phyloP scores from a whole-genome alignment of 2,888 invertebrate species.

The Dryococelus australis region DNA sequence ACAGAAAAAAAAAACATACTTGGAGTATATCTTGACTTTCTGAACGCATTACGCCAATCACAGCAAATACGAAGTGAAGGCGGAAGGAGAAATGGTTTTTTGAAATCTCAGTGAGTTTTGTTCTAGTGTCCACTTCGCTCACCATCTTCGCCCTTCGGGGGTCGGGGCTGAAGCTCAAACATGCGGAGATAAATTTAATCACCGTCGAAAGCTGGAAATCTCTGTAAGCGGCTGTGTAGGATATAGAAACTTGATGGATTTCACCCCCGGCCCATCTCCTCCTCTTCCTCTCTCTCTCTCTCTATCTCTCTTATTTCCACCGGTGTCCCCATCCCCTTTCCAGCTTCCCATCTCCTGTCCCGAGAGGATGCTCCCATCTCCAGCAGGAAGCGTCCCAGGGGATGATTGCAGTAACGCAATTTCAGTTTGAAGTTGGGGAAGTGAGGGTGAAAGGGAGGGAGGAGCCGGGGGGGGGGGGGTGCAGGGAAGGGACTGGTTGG shows the following conservation, averaged over 20 bases:
- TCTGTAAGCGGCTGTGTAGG: background rate
- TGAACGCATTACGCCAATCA: too few species aligned
- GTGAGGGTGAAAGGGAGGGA: background rate
- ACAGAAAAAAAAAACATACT: too few species aligned
- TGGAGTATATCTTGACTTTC: too few species aligned
- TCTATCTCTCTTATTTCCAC: too few species aligned
- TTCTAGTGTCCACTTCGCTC: background rate
- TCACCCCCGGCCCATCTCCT: background rate
- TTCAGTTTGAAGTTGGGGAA: background rate
- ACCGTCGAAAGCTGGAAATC: constrained; percentile 16
- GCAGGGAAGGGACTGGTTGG: background rate
- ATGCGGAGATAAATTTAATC: constrained; percentile 16
- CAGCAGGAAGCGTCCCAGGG: background rate
- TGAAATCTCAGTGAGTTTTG: background rate
- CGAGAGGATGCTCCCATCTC: constrained; percentile 2
- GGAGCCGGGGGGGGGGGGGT: background rate
- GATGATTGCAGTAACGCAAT: constrained; percentile 7
- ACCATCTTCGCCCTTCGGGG: background rate
- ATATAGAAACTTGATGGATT: constrained; percentile 1
- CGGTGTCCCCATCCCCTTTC: background rate
- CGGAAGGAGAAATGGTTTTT: too few species aligned
- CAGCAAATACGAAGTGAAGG: too few species aligned
- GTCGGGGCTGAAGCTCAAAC: background rate
- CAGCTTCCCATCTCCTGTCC: background rate
- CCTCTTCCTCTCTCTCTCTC: background rate